Conservation (phyloP, 2,797 vertebrate species). For the Xyrichtys novacula region DNA sequence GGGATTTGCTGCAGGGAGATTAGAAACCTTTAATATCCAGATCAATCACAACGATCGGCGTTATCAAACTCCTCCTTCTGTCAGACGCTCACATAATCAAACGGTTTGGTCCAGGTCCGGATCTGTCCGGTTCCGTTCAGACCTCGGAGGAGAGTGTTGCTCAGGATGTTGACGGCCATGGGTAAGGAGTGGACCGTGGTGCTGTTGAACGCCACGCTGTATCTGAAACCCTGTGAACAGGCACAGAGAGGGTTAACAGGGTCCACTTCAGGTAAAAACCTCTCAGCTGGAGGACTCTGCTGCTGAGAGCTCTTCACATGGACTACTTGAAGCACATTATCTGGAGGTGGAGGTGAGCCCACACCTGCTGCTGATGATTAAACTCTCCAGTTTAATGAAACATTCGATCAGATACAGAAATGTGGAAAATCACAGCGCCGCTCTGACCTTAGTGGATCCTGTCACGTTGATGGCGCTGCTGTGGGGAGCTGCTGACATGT, state of each 20-base stretch:
- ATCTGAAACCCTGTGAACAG: slow-evolving; percentile 84
- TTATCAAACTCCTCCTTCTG: not conserved
- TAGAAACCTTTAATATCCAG: too few relatives aligned
- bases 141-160: slow-evolving; percentile 87
- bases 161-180: slow-evolving; percentile 90
- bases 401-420: too few relatives aligned
- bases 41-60: too few relatives aligned
- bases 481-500: slow-evolving; percentile 85
- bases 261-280: slow-evolving; percentile 2
- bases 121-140: slow-evolving; percentile 87
- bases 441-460: slow-evolving; percentile 82
- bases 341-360: not conserved
- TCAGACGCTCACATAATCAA: slow-evolving; percentile 84
- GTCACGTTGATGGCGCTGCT: slow-evolving; percentile 90
- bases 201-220: slow-evolving; percentile 88
- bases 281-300: slow-evolving; percentile 7
- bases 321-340: not conserved
- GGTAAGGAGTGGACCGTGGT: slow-evolving; percentile 90
- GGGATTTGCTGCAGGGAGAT: slow-evolving; percentile 83
- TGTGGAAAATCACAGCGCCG: not conserved
- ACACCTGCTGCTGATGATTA: not conserved
- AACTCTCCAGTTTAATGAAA: too few relatives aligned
- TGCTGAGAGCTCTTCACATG: slow-evolving; percentile 1
- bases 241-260: not conserved
- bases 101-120: slow-evolving; percentile 87